These are phyloP conservation scores for Litocranius walleri DNA, from an alignment of 2,113 vertebrate species.

Conservation along the genomic window DNA sequence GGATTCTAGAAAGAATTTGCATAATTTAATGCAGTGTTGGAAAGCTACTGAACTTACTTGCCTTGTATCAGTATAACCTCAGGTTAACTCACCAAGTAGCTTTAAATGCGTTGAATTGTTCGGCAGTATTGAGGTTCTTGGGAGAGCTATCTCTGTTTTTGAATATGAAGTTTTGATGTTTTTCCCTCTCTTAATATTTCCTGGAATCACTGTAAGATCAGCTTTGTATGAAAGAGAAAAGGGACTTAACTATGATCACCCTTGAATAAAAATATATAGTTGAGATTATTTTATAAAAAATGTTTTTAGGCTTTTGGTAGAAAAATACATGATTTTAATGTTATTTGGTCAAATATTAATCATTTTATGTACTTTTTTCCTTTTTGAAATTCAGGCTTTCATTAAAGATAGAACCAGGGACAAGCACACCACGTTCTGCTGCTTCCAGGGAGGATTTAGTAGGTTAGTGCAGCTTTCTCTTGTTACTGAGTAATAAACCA, in stretches of 20 bases:
- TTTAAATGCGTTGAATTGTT: not conserved
- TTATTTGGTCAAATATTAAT: not conserved
- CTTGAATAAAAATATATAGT: not conserved
- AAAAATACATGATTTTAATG: not conserved
- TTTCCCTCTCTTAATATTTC: not conserved
- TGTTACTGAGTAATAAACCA: not conserved
- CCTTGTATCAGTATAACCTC: not conserved
- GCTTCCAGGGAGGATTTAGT: constrained; percentile 94
- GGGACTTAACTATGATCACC: not conserved
- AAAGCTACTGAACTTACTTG: constrained; percentile 24
- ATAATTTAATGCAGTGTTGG: not conserved
- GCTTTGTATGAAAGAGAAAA: constrained; percentile 4
- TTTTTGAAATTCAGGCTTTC: constrained; percentile 88
- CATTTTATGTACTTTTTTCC: constrained; percentile 32
- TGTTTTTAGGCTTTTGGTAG: not conserved
- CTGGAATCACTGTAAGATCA: not conserved
- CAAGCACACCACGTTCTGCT: constrained; percentile 93
- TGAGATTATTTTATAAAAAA: constrained; percentile 30
- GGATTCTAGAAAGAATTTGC: not conserved
- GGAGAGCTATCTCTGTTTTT: not conserved
- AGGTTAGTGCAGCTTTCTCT: constrained; percentile 80
- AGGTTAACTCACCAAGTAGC: not conserved
- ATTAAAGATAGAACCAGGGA: constrained; percentile 96
- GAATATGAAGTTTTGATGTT: not conserved
- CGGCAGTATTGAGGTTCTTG: not conserved